phyloP scores from a whole-genome alignment of 2,888 invertebrate species.

The Acanthacorydalis orientalis region DNA sequence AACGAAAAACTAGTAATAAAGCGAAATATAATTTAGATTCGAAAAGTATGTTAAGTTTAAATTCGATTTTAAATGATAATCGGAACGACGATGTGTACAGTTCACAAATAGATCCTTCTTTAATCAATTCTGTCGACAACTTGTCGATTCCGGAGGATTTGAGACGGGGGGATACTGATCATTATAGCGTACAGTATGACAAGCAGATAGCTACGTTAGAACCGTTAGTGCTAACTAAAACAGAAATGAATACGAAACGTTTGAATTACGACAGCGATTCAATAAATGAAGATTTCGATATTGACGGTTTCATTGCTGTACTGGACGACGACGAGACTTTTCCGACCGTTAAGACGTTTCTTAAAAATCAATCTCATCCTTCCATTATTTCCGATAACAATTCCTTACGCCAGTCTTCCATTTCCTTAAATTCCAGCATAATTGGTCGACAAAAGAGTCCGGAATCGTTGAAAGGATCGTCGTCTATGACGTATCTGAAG shows the following conservation, averaged over 20 bases:
- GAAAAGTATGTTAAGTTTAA: neutral
- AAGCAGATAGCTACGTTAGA: constrained; percentile 35
- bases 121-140: constrained; percentile 56
- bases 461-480: constrained; percentile 14
- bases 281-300: constrained; percentile 39
- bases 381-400: constrained; percentile 29
- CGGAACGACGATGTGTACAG: constrained; percentile 6
- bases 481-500: constrained; percentile 35
- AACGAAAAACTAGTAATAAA: constrained; percentile 16
- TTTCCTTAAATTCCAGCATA: constrained; percentile 1
- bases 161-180: constrained; percentile 20
- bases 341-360: neutral
- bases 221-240: constrained; percentile 2
- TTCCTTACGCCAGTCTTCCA: constrained; percentile 27
- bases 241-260: constrained; percentile 24
- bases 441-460: constrained; percentile 1
- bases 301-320: constrained; percentile 50
- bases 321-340: constrained; percentile 39
- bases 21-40: no score
- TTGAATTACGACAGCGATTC: constrained; percentile 33
- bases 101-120: constrained; percentile 35
- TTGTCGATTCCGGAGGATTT: constrained; percentile 33
- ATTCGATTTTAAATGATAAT: constrained; percentile 1
- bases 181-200: constrained; percentile 32
- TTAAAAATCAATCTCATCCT: neutral